Evolutionary conservation across 2,113 vertebrate species (phyloP).

Genomic region (Aramus guarauna): DNA sequence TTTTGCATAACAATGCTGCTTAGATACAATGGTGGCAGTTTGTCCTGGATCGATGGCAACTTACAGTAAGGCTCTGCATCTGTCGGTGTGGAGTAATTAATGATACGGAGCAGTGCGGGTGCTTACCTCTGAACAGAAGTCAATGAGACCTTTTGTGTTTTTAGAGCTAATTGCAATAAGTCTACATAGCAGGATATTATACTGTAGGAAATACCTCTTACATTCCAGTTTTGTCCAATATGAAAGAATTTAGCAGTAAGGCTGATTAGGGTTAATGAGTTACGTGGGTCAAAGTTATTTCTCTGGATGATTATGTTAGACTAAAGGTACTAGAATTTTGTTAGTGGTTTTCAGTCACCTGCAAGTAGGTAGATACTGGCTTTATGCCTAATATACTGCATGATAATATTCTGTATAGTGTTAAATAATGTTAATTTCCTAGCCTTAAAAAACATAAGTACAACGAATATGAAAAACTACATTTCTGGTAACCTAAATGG

Average conservation of each 20-base stretch:
- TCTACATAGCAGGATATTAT: neutral
- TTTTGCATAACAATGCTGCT: neutral
- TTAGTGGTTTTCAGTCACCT: neutral
- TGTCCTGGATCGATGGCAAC: neutral
- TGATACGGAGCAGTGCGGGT: neutral
- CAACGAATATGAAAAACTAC: neutral
- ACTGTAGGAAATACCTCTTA: neutral
- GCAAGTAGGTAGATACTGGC: neutral
- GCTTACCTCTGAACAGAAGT: neutral
- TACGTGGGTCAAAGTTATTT: neutral
- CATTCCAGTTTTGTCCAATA: neutral
- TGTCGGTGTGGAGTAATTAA: neutral
- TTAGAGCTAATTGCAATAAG: neutral
- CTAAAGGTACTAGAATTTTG: neutral
- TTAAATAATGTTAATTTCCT: neutral
- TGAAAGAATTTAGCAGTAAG: neutral
- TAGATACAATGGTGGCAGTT: neutral
- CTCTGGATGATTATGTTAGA: neutral
- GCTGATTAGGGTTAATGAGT: neutral
- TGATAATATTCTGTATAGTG: neutral
- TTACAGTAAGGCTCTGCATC: neutral
- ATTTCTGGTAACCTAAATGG: neutral
- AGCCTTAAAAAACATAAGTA: neutral
- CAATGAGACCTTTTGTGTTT: neutral
- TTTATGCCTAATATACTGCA: neutral